Evolutionary conservation across 2,888 invertebrate genomes (phyloP).

Genomic region (Allacma fusca): DNA sequence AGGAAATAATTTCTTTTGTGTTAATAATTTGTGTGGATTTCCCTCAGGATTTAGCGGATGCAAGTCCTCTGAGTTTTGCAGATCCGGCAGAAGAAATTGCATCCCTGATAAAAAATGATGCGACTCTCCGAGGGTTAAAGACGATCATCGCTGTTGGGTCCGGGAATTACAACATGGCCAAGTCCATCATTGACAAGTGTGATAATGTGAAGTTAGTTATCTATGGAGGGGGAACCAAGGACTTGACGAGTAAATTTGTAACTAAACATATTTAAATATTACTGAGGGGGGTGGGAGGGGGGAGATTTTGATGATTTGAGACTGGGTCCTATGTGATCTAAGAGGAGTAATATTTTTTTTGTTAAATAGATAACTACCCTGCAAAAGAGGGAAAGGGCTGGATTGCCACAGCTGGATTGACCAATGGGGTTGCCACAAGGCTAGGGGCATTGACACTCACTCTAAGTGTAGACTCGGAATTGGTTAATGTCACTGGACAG

Average conservation of each 20-base stretch:
- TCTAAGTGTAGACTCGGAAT: not conserved
- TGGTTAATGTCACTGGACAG: not conserved
- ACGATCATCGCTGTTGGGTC: slow-evolving; percentile 55
- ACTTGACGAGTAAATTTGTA: slow-evolving; percentile 17
- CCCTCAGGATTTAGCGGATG: slow-evolving; percentile 50
- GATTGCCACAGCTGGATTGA: slow-evolving; percentile 53
- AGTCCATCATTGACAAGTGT: slow-evolving; percentile 47
- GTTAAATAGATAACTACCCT: slow-evolving; percentile 27
- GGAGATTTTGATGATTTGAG: too few relatives aligned
- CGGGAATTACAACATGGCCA: slow-evolving; percentile 49
- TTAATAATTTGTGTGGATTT: too few relatives aligned
- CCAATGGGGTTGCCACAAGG: slow-evolving; percentile 46
- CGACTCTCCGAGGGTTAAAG: not conserved
- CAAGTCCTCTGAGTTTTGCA: slow-evolving; percentile 47
- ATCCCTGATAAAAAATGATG: slow-evolving; percentile 1
- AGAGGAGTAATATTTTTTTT: not conserved
- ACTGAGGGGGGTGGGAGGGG: too few relatives aligned
- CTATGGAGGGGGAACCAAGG: slow-evolving; percentile 45
- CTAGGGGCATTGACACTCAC: slow-evolving; percentile 51
- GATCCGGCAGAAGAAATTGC: slow-evolving; percentile 43
- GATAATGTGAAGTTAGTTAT: slow-evolving; percentile 53
- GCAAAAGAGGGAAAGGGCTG: slow-evolving; percentile 30
- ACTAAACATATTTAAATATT: not conserved
- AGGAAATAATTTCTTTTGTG: too few relatives aligned
- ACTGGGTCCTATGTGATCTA: too few relatives aligned